phyloP scores from a whole-genome alignment of 2,888 invertebrate species.

The Serrognathus titanus region DNA sequence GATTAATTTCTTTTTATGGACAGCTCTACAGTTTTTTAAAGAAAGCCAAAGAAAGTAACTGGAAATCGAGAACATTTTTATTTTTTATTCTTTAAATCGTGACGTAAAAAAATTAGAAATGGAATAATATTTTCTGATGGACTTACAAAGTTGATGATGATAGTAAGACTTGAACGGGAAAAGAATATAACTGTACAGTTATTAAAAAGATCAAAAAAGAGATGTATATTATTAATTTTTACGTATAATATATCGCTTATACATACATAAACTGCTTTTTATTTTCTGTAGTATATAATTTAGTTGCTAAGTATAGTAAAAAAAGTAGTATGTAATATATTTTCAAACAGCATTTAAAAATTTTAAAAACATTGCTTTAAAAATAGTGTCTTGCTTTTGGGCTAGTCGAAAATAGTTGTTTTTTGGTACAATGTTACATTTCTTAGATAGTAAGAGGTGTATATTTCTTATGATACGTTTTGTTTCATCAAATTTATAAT shows the following conservation, averaged over 20 bases:
- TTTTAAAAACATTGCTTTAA: slow-evolving; percentile 22
- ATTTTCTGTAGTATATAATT: slow-evolving; percentile 18
- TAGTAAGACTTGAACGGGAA: slow-evolving; percentile 3
- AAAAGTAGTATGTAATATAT: slow-evolving; percentile 16
- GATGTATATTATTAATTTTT: slow-evolving; percentile 4
- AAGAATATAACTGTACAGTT: slow-evolving; percentile 9
- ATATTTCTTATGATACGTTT: slow-evolving; percentile 13
- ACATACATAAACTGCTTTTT: slow-evolving; percentile 16
- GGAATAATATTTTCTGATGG: slow-evolving; percentile 13
- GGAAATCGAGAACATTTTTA: slow-evolving; percentile 11
- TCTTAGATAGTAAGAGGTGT: slow-evolving; percentile 11
- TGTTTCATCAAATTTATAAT: slow-evolving; percentile 6
- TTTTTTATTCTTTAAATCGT: no score
- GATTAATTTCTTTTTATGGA: neutral
- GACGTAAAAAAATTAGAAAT: neutral
- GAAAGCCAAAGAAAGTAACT: slow-evolving; percentile 4
- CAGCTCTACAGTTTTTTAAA: neutral
- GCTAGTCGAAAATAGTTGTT: slow-evolving; percentile 29
- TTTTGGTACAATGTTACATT: slow-evolving; percentile 9
- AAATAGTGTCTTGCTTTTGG: slow-evolving; percentile 27
- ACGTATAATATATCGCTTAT: slow-evolving; percentile 18
- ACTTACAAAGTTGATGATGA: slow-evolving; percentile 15
- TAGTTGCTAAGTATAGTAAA: slow-evolving; percentile 9
- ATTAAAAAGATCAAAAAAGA: slow-evolving; percentile 8
- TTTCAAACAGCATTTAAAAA: slow-evolving; percentile 24